A percentile compares a stretch with the other conserved stretches of the same genome.
Evolutionary conservation across 2,888 invertebrate species (phyloP).

Genomic region (Cryptophagus acutangulus): DNA sequence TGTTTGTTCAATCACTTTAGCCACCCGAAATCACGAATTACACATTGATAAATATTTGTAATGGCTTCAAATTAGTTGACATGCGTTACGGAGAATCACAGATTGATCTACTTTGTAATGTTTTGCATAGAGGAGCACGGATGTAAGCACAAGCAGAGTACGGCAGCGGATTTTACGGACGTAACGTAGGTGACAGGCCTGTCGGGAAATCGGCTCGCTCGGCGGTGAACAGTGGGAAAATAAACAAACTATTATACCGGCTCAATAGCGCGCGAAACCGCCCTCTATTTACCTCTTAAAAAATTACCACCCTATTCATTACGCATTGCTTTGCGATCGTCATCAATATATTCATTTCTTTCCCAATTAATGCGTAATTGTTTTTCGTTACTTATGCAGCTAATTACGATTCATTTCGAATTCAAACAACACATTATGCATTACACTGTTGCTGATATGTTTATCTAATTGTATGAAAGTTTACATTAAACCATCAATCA

Average conservation of each 20-base stretch:
- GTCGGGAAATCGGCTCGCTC: slow-evolving; percentile 44
- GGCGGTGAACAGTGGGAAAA: slow-evolving; percentile 47
- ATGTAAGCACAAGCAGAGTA: slow-evolving; percentile 36
- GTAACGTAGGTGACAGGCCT: slow-evolving; percentile 43
- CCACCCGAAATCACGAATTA: no score
- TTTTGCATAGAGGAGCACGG: slow-evolving; percentile 47
- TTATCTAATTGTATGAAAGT: no score
- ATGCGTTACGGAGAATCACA: slow-evolving; percentile 45
- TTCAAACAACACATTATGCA: no score
- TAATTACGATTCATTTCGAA: no score
- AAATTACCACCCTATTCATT: slow-evolving; percentile 13
- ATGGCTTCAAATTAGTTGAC: slow-evolving; percentile 35
- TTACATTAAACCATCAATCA: no score
- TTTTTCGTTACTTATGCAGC: no score
- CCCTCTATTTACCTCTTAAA: slow-evolving; percentile 38
- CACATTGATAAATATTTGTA: slow-evolving; percentile 17
- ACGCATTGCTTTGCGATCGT: not conserved
- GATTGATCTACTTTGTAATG: slow-evolving; percentile 49
- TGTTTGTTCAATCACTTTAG: not conserved
- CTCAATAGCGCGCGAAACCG: slow-evolving; percentile 43
- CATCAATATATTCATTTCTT: not conserved
- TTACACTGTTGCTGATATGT: no score
- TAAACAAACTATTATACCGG: slow-evolving; percentile 49
- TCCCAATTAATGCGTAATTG: no score
- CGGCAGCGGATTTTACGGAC: slow-evolving; percentile 42